phyloP scores from a whole-genome alignment of 2,888 invertebrate species.

The Colostygia pectinataria region DNA sequence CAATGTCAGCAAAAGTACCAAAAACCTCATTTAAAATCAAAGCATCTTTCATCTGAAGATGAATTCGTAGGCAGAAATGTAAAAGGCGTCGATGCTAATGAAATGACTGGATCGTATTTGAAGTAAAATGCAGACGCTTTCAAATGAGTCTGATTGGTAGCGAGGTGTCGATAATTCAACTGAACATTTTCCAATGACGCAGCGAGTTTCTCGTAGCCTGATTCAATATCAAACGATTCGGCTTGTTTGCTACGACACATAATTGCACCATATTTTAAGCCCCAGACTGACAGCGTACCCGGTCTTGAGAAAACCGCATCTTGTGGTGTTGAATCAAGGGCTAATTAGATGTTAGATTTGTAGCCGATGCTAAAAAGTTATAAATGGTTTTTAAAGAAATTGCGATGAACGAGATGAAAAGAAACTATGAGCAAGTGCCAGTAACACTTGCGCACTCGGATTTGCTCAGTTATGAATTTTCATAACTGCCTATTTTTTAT shows the following conservation, averaged over 20 bases:
- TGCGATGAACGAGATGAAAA: constrained; percentile 1
- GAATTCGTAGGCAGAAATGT: constrained; percentile 18
- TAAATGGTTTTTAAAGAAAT: background rate
- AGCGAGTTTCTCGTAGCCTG: constrained; percentile 5
- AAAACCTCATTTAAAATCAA: constrained; percentile 21
- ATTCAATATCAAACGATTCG: constrained; percentile 3
- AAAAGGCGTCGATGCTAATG: constrained; percentile 25
- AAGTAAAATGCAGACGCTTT: constrained; percentile 30
- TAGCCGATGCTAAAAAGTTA: constrained; percentile 6
- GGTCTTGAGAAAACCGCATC: no score
- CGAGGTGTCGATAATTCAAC: constrained; percentile 26
- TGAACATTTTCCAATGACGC: constrained; percentile 18
- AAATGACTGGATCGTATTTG: constrained; percentile 24
- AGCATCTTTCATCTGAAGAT: constrained; percentile 23
- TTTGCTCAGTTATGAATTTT: no score
- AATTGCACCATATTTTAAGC: no score
- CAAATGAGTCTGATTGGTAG: constrained; percentile 29
- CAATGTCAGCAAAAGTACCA: constrained; percentile 11
- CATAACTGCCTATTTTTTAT: background rate
- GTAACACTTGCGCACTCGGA: background rate
- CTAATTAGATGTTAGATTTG: constrained; percentile 13
- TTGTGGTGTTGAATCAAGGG: background rate
- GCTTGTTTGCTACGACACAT: background rate
- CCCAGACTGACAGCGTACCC: no score
- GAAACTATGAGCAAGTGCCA: background rate